phyloP scores from a whole-genome alignment of 2,888 invertebrate species.

The Drosophila neotestacea region DNA sequence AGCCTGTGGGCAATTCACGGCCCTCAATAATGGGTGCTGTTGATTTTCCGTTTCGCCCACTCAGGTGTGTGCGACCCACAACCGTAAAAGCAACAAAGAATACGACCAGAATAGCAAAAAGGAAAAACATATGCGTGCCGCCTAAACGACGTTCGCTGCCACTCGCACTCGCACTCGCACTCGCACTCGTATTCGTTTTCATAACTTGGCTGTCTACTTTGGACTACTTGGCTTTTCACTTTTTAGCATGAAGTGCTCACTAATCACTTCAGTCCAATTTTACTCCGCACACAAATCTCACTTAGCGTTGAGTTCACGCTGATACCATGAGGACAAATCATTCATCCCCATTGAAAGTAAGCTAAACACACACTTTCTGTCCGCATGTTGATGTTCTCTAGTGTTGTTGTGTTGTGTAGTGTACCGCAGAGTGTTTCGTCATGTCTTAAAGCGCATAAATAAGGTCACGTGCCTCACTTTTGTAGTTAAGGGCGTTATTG shows the following conservation, averaged over 20 bases:
- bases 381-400: constrained; percentile 29
- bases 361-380: constrained; percentile 25
- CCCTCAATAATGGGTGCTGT: constrained; percentile 50
- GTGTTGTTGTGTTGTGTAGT: constrained; percentile 46
- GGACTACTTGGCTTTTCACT: constrained; percentile 81
- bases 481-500: constrained; percentile 44
- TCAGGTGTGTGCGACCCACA: constrained; percentile 76
- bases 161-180: constrained; percentile 63
- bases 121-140: constrained; percentile 83
- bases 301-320: constrained; percentile 48
- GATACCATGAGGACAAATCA: constrained; percentile 47
- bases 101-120: constrained; percentile 43
- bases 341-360: constrained; percentile 32
- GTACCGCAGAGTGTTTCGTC: constrained; percentile 68
- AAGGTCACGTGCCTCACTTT: constrained; percentile 83
- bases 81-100: constrained; percentile 68
- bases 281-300: constrained; percentile 69
- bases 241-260: constrained; percentile 79
- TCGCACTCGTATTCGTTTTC: constrained; percentile 12
- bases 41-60: constrained; percentile 69
- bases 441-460: constrained; percentile 83
- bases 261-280: constrained; percentile 79
- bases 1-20: constrained; percentile 44
- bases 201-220: background rate
- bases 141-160: constrained; percentile 79